Percentiles rank a stretch among this genome's conserved stretches.
phyloP scores from a whole-genome alignment of 2,797 vertebrate species.

The Hemibagrus guttatus region DNA sequence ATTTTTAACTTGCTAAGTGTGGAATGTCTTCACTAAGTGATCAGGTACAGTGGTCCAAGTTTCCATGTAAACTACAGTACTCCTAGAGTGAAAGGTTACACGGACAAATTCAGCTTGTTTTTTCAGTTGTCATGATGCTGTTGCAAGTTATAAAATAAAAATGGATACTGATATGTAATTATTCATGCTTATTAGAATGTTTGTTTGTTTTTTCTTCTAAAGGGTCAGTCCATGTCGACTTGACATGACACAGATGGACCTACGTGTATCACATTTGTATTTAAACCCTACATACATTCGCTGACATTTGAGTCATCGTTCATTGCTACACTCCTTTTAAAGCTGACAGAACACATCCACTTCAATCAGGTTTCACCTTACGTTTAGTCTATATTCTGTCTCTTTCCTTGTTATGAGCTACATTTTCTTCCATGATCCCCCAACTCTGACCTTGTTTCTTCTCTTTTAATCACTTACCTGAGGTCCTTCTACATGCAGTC shows the following conservation, averaged over 20 bases:
- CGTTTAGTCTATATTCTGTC: not conserved
- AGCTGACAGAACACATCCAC: not conserved
- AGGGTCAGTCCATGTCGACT: slow-evolving; percentile 36
- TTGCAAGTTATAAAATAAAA: slow-evolving; percentile 47
- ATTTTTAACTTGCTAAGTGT: slow-evolving; percentile 40
- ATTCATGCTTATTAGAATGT: slow-evolving; percentile 50
- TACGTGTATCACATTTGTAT: slow-evolving; percentile 29
- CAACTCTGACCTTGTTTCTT: slow-evolving; percentile 4
- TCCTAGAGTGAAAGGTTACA: slow-evolving; percentile 41
- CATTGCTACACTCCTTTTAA: slow-evolving; percentile 20
- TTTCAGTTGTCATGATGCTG: slow-evolving; percentile 45
- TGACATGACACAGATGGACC: slow-evolving; percentile 29
- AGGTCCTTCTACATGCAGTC: slow-evolving; percentile 32
- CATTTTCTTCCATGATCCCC: slow-evolving; percentile 6
- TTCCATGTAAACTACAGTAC: slow-evolving; percentile 51
- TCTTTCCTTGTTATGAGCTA: slow-evolving; percentile 26
- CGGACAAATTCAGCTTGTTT: slow-evolving; percentile 33
- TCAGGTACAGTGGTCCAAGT: slow-evolving; percentile 43
- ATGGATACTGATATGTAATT: slow-evolving; percentile 48
- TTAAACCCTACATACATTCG: slow-evolving; percentile 40
- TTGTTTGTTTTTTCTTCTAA: slow-evolving; percentile 18
- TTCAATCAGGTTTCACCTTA: slow-evolving; percentile 29
- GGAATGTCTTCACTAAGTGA: slow-evolving; percentile 49
- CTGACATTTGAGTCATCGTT: slow-evolving; percentile 28
- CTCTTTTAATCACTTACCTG: slow-evolving; percentile 28